Evolutionary conservation across 2,113 vertebrate species (phyloP).

Genomic region (Ahaetulla prasina): DNA sequence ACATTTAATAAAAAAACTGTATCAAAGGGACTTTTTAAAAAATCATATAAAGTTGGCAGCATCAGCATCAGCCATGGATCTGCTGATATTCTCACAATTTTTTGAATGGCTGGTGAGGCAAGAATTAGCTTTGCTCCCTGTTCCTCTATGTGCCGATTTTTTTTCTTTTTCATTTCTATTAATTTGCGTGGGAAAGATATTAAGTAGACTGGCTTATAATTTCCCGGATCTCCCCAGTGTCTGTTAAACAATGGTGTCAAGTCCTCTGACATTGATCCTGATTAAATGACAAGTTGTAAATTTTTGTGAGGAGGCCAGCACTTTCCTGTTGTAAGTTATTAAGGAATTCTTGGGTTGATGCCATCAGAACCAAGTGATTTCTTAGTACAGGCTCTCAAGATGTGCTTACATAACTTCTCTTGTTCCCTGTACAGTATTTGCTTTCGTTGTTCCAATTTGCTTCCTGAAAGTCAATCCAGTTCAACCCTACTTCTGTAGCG

Average conservation of each 20-base stretch:
- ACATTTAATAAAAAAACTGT: neutral
- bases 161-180: neutral
- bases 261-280: neutral
- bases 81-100: neutral
- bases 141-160: neutral
- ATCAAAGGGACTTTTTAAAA: neutral
- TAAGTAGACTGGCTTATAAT: neutral
- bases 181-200: neutral
- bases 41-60: neutral
- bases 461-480: neutral
- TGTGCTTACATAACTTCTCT: neutral
- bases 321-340: neutral
- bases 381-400: neutral
- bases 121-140: neutral
- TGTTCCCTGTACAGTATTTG: neutral
- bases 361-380: neutral
- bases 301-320: neutral
- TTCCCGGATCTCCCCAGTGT: neutral
- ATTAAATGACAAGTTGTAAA: neutral
- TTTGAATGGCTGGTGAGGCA: neutral
- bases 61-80: neutral
- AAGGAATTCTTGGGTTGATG: neutral
- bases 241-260: neutral
- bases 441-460: neutral
- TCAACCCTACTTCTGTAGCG: neutral